Base-by-base conservation (phyloP, 2,797 vertebrate species). In the Acanthurus tractus region DNA sequence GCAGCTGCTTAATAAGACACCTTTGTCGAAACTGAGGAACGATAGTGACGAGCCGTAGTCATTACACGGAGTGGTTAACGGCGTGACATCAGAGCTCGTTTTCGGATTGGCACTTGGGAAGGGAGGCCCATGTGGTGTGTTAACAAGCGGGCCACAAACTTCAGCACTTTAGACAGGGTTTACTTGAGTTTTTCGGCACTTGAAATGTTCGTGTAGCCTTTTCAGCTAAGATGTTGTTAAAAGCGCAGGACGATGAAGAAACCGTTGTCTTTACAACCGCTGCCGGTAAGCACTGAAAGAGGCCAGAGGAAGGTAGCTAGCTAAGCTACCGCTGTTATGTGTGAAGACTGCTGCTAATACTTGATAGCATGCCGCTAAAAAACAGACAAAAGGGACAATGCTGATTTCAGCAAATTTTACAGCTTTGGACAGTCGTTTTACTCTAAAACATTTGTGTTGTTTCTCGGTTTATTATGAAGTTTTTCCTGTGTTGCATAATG, bases 101-200 rank as follows among this genome's bases (percentile, higher is more conserved):
- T 59, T 54, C 18, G 56, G 80, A 73, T 50, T 48, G 80, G 82
- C 83, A 79, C 63, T 75, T 66, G 70, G 59, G 48, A 50, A 83
- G 59, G 70, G 78, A 93, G 92, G 94, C 93, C 94, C 94, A 95
- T 95, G 94, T 94, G 94, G 89, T 91, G 58, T 70, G 67, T 74
- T 50, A 66, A 59, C 76, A 77, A 89, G 87, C 83, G 86, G 84
- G 56, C 69, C 67, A 53, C 44, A 61, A 56, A 81, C 81, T 74
- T 53, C 1, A 70, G 81, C 86, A 82, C 79, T 84, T 86, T 70
- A 78, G 10, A 42, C 68, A 83, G 45, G 71, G 69, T 63, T 22
- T 8, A 20, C 61, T 64, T 42, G 25, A 61, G 38, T 1, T 0
- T 67, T 81, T 64, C 15, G 17, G 4, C 49, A 15, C 29, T 34